Conservation (phyloP, 2,888 invertebrate genomes). For the Cryptocephalus moraei region DNA sequence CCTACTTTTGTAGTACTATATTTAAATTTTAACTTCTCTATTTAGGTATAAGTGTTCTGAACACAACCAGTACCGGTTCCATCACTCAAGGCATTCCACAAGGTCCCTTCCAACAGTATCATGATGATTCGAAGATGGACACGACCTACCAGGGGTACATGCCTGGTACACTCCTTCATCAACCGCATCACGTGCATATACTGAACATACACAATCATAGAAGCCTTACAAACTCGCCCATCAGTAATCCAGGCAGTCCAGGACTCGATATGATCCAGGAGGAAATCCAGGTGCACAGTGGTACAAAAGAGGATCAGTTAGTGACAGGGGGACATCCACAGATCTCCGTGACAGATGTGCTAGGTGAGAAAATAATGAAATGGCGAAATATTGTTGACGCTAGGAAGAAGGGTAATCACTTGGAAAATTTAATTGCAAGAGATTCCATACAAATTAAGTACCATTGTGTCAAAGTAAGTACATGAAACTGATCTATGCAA, state of each 20-base stretch:
- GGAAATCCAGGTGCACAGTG: slow-evolving; percentile 45
- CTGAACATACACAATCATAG: slow-evolving; percentile 42
- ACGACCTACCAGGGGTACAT: slow-evolving; percentile 9
- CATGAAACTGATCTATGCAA: not conserved
- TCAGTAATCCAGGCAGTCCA: slow-evolving; percentile 55
- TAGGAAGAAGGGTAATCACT: no score
- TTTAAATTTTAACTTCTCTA: not conserved
- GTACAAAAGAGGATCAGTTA: slow-evolving; percentile 30
- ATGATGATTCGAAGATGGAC: slow-evolving; percentile 43
- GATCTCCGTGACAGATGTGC: slow-evolving; percentile 85
- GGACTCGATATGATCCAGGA: slow-evolving; percentile 71
- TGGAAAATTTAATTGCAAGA: no score
- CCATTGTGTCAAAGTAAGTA: no score
- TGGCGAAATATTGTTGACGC: no score
- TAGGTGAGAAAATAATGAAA: slow-evolving; percentile 42
- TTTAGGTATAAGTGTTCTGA: slow-evolving; percentile 57
- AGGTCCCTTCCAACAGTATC: slow-evolving; percentile 26
- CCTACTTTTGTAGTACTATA: no score
- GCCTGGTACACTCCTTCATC: slow-evolving; percentile 5
- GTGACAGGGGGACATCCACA: slow-evolving; percentile 53
- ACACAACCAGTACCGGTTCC: slow-evolving; percentile 56
- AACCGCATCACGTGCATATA: slow-evolving; percentile 28
- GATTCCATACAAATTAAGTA: no score
- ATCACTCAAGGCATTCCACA: slow-evolving; percentile 64
- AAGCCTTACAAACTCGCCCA: slow-evolving; percentile 51